phyloP scores from a whole-genome alignment of 2,888 invertebrate species.

The Ceriagrion tenellum region DNA sequence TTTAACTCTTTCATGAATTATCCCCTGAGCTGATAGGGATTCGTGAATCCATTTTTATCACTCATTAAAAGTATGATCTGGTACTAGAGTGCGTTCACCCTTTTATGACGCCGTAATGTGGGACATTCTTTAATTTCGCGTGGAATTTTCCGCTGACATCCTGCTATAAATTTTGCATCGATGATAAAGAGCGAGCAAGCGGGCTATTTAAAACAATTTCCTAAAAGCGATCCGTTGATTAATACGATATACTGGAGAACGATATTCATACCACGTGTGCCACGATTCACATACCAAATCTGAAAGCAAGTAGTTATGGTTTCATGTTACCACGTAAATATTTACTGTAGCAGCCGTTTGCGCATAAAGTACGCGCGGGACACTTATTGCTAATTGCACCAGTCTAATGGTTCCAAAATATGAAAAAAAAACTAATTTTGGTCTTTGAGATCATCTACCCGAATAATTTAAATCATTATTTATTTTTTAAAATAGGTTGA shows the following conservation, averaged over 20 bases:
- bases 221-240: neutral
- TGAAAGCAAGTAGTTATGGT: neutral
- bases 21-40: neutral
- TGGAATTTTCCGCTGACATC: neutral
- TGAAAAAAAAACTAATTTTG: too few relatives aligned
- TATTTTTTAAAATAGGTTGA: too few relatives aligned
- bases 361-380: too few relatives aligned
- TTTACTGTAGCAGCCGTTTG: too few relatives aligned
- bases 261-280: neutral
- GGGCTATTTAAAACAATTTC: neutral
- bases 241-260: neutral
- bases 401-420: too few relatives aligned
- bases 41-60: neutral
- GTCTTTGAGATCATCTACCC: too few relatives aligned
- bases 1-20: neutral
- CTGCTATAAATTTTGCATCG: neutral
- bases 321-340: neutral
- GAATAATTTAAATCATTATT: too few relatives aligned
- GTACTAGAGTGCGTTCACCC: conserved; percentile 5
- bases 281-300: neutral
- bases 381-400: too few relatives aligned
- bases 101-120: neutral
- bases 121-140: neutral
- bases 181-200: neutral
- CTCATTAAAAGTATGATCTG: neutral